These are phyloP conservation scores for Zapus hudsonius DNA, from an alignment of 2,113 vertebrate genomes.

Conservation along the genomic window DNA sequence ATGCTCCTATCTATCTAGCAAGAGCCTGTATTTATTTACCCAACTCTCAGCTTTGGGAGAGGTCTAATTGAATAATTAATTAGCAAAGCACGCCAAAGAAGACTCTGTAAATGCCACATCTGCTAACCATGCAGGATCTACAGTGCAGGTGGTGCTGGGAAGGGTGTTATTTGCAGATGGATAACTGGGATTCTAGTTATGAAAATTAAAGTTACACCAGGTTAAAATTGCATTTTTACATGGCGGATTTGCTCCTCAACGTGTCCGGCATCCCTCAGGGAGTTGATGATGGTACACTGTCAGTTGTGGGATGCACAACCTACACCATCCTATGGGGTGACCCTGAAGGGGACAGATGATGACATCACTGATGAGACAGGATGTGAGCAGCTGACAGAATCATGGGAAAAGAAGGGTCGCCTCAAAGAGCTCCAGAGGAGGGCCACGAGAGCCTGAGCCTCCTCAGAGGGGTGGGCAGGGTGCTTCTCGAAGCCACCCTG, in stretches of 20 bases:
- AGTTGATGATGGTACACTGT: fast-evolving
- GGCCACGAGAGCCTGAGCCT: neutral
- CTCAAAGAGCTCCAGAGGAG: neutral
- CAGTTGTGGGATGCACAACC: neutral
- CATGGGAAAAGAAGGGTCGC: too few species aligned
- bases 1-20: neutral
- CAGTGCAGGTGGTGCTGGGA: neutral
- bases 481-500: neutral
- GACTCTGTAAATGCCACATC: neutral
- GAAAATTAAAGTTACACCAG: neutral
- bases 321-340: fast-evolving
- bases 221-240: neutral
- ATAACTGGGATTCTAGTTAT: neutral
- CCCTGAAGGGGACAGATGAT: neutral
- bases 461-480: neutral
- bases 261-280: neutral
- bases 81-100: neutral
- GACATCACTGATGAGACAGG: neutral
- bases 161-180: neutral
- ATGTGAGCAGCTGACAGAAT: neutral
- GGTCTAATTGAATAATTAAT: neutral
- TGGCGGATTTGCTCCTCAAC: neutral
- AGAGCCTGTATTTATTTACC: neutral
- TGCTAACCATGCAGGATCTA: neutral
- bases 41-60: neutral